Conservation (phyloP, 2,797 vertebrate species). For the Manis crassicaudata region DNA sequence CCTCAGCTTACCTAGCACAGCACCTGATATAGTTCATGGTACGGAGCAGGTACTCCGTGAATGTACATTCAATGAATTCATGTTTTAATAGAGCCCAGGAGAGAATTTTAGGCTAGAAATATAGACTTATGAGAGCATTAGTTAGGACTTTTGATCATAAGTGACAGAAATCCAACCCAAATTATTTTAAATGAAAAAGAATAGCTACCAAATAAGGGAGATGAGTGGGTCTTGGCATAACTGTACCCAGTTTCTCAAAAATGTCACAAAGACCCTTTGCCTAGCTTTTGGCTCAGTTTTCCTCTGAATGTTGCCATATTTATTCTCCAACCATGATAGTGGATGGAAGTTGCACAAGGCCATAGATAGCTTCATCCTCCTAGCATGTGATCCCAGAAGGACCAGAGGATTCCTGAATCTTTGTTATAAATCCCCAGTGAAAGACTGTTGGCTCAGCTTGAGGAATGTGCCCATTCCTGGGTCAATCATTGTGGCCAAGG, state of each 20-base stretch:
- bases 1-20: not conserved
- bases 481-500: not conserved
- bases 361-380: not conserved
- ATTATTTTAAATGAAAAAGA: conserved; percentile 38
- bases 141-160: conserved; percentile 10
- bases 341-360: not conserved
- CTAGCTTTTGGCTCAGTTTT: not conserved
- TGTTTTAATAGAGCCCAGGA: conserved; percentile 21
- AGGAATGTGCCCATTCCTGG: not conserved
- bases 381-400: not conserved
- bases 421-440: not conserved
- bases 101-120: conserved; percentile 13
- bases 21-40: not conserved
- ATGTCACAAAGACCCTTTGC: not conserved
- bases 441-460: not conserved
- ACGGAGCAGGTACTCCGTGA: not conserved
- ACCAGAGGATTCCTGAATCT: not conserved
- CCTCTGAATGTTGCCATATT: not conserved
- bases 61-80: not conserved
- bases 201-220: not conserved
- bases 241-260: not conserved
- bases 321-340: not conserved
- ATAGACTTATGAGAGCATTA: not conserved
- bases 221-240: not conserved
- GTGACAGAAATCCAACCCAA: conserved; percentile 29